Base-by-base conservation (phyloP, 2,888 invertebrate species). In the Gnatocerus cornutus region DNA sequence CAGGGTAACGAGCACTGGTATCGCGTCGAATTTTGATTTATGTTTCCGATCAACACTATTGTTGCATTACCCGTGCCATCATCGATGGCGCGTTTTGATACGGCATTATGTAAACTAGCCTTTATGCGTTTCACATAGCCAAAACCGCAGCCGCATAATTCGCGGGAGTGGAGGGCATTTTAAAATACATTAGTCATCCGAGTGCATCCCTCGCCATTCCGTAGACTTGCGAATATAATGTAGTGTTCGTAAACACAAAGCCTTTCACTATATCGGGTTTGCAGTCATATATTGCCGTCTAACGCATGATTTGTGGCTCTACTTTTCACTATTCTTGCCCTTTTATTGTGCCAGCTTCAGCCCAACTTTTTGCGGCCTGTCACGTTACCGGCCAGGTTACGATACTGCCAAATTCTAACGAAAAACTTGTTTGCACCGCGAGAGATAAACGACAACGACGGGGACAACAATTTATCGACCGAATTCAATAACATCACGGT, bases 1-100 rank as follows among this genome's bases (percentile, higher is more conserved):
- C 81, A 78, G 79, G 8, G n/a, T 79, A 80, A 79, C 80, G 75
- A 78, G 79, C 80, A 80, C 80, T 81, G 81, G 78, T 74, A 77
- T 75, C 74, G 77, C 75, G 74, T 78, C 81, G 81, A 56, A 81
- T 81, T 79, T 80, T 83, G 83, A 84, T 84, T 83, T 83, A 83
- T 81, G 75, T 64, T 73, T 73, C 76, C 73, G 77, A 67, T 75
- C 74, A 75, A 80, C 80, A 79, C 80, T 78, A 82, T 82, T 82
- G 81, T 82, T 80, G 79, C 81, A 82, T 81, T 81, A 81, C 71
- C 70, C 13, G 14, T 13, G 21, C 50, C 56, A 65, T 10, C 65
- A 56, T 45, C 45, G 14, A 48, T 21, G 14, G 16, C 3, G n/a
- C 27, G 27, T 33, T 53, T 39, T 27, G 48, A 62, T 55, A 27